Conservation (phyloP, 2,888 invertebrate genomes). For the Hypercompe scribonia region DNA sequence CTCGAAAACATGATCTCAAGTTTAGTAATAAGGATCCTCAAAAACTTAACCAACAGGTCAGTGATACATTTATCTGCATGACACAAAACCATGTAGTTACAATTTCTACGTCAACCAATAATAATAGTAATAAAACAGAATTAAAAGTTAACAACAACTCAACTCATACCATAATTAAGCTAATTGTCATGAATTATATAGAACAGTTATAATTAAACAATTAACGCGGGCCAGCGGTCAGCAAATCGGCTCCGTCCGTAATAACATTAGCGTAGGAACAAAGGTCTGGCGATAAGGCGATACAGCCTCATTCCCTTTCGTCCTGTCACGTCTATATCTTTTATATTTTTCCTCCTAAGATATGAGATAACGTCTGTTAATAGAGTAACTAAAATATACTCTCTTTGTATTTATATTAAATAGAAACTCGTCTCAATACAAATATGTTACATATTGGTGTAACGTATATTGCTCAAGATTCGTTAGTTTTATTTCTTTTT, state of each 20-base stretch:
- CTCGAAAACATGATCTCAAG: too few relatives aligned
- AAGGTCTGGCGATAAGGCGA: slow-evolving; percentile 41
- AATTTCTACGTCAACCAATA: background rate
- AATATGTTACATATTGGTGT: background rate
- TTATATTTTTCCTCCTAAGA: slow-evolving; percentile 35
- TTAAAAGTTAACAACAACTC: background rate
- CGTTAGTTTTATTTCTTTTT: too few relatives aligned
- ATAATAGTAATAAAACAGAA: background rate
- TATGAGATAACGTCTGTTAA: slow-evolving; percentile 21
- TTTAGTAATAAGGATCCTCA: too few relatives aligned
- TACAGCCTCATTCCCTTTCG: slow-evolving; percentile 38
- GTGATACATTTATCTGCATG: too few relatives aligned
- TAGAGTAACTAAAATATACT: background rate
- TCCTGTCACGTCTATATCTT: slow-evolving; percentile 38
- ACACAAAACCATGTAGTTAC: background rate
- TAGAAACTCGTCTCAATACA: background rate
- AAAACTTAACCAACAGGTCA: too few relatives aligned
- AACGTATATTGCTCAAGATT: too few relatives aligned
- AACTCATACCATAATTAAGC: background rate
- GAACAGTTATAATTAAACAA: slow-evolving; percentile 50
- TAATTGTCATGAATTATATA: slow-evolving; percentile 10
- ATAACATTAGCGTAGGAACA: slow-evolving; percentile 48
- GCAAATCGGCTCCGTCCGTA: slow-evolving; percentile 39
- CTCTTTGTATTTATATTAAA: background rate
- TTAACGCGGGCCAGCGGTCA: slow-evolving; percentile 43